phyloP scores from a whole-genome alignment of 2,888 invertebrate species.

The Thereva nobilitata region DNA sequence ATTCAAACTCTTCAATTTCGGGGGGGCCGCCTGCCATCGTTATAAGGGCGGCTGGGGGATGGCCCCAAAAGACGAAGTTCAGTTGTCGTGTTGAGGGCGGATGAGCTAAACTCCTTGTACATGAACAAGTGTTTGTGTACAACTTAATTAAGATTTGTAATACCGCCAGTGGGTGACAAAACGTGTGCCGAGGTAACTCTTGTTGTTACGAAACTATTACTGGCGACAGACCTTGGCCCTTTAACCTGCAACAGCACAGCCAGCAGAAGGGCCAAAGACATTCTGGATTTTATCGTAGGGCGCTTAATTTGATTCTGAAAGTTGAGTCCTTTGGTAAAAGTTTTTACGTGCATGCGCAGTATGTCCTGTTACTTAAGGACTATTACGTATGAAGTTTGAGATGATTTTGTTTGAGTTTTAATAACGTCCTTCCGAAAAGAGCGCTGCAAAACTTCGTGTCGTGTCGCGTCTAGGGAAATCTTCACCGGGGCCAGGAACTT shows the following conservation, averaged over 20 bases:
- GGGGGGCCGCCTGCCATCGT: conserved; percentile 3
- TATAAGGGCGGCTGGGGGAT: conserved; percentile 12
- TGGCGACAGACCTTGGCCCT: background rate
- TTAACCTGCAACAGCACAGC: conserved; percentile 11
- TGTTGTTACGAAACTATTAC: conserved; percentile 31
- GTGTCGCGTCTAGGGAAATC: no score
- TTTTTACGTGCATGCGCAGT: no score
- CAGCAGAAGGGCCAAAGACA: conserved; percentile 1
- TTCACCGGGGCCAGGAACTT: no score
- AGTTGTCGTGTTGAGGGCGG: background rate
- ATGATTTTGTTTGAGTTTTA: no score
- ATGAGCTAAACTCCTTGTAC: conserved; percentile 30
- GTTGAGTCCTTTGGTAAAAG: no score
- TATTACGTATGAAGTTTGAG: no score
- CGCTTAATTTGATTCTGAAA: no score
- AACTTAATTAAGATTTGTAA: conserved; percentile 46
- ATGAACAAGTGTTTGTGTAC: conserved; percentile 43
- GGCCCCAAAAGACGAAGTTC: background rate
- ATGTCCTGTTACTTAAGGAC: no score
- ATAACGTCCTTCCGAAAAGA: no score
- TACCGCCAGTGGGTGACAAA: conserved; percentile 45
- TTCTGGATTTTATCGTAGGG: no score
- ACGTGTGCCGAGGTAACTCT: conserved; percentile 30
- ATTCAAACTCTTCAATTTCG: conserved; percentile 18
- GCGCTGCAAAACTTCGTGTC: no score